These are phyloP conservation scores for Chlamydotis undulata DNA, from an alignment of 2,113 vertebrate genomes.

Conservation along the genomic window DNA sequence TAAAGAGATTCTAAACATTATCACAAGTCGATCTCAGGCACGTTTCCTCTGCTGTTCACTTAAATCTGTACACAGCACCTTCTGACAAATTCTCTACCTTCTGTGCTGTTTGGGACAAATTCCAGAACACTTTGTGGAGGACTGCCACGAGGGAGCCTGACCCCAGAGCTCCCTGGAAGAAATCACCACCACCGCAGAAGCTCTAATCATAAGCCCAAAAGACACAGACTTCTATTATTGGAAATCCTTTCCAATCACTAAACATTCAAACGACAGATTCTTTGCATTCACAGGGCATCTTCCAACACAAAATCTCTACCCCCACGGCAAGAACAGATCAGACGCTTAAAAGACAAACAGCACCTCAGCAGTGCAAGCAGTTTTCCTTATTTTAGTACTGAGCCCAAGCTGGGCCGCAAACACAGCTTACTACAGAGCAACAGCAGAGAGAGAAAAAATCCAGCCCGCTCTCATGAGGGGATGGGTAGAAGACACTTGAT, in stretches of 20 bases:
- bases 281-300: neutral
- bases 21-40: neutral
- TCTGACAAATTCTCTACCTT: neutral
- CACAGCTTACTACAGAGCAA: neutral
- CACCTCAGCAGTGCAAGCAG: neutral
- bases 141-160: neutral
- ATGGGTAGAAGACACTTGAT: neutral
- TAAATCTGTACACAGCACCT: neutral
- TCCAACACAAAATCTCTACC: neutral
- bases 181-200: neutral
- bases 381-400: neutral
- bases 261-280: neutral
- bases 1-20: neutral
- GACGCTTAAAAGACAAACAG: neutral
- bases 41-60: neutral
- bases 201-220: neutral
- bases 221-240: neutral
- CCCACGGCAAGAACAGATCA: neutral
- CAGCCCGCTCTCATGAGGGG: neutral
- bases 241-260: constrained; percentile 16
- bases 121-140: neutral
- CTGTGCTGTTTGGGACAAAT: neutral
- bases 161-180: neutral
- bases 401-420: neutral
- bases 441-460: neutral